phyloP scores from a whole-genome alignment of 2,797 vertebrate species.

The Gadopsis marmoratus region DNA sequence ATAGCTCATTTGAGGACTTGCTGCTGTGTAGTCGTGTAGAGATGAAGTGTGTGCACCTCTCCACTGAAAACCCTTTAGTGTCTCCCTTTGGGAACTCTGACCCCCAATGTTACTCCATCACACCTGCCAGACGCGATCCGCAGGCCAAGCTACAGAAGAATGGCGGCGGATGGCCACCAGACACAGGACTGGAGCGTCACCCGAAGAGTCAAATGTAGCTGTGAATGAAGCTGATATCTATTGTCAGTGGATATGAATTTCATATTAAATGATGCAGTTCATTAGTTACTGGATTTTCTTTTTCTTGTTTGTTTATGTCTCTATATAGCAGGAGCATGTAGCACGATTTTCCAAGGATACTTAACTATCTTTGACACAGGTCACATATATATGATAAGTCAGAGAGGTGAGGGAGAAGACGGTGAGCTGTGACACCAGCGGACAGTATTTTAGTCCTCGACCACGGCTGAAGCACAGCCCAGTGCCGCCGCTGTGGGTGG shows the following conservation, averaged over 20 bases:
- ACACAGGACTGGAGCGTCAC: not conserved
- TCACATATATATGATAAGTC: not conserved
- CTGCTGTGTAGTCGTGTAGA: constrained; percentile 2
- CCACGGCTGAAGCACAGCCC: too few species aligned
- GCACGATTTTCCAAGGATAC: not conserved
- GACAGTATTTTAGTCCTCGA: not conserved
- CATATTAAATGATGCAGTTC: constrained; percentile 14
- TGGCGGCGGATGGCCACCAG: not conserved
- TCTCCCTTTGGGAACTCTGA: constrained; percentile 11
- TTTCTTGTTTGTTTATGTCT: not conserved
- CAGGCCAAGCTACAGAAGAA: not conserved
- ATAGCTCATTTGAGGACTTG: constrained; percentile 9
- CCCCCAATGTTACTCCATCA: constrained; percentile 5
- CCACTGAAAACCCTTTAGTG: constrained; percentile 22
- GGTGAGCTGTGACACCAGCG: not conserved
- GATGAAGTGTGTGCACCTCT: constrained; percentile 8
- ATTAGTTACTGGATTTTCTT: not conserved
- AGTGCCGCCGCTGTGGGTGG: constrained; percentile 68
- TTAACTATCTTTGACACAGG: not conserved
- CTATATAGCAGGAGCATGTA: not conserved
- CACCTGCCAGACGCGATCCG: not conserved
- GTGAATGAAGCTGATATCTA: not conserved
- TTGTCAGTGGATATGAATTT: not conserved
- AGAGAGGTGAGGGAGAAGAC: not conserved
- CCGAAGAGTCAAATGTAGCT: not conserved